Evolutionary conservation across 37 sponge, comb jelly and placozoan species (phyloP).

Genomic region (Eunapius fragilis): DNA sequence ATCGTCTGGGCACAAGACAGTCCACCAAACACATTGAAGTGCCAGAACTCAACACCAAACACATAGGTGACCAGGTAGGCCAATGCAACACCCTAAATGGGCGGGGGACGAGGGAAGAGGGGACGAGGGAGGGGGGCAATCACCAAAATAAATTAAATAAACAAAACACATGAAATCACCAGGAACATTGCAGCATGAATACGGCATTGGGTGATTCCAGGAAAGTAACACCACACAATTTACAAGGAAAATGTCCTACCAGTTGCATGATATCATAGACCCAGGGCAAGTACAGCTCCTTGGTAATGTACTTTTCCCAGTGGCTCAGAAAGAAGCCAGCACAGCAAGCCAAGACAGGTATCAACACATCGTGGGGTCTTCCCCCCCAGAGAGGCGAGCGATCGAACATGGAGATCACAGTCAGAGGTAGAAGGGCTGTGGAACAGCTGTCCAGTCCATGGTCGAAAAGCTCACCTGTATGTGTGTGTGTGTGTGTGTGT

Average conservation of each 20-base stretch:
- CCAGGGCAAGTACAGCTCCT: slow-evolving; percentile 94
- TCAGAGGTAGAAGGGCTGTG: slow-evolving; percentile 59
- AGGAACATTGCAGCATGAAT: not conserved
- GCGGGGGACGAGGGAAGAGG: not conserved
- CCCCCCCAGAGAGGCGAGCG: slow-evolving; percentile 57
- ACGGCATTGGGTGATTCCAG: not conserved
- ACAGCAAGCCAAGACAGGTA: slow-evolving; percentile 33
- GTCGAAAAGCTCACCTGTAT: slow-evolving; percentile 89
- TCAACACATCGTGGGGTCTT: slow-evolving; percentile 13
- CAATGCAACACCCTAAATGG: slow-evolving; percentile 44
- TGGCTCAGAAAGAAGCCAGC: slow-evolving; percentile 91
- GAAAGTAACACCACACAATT: not conserved
- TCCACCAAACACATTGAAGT: slow-evolving; percentile 48
- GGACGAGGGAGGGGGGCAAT: not conserved
- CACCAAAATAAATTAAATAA: not conserved
- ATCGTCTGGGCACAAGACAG: slow-evolving; percentile 14
- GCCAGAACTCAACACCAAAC: slow-evolving; percentile 71
- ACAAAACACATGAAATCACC: too few species aligned
- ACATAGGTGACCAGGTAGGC: slow-evolving; percentile 65
- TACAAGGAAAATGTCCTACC: slow-evolving; percentile 40
- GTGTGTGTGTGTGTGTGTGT: not conserved
- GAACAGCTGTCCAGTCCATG: slow-evolving; percentile 89
- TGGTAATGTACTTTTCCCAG: slow-evolving; percentile 99
- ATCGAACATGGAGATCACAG: slow-evolving; percentile 64
- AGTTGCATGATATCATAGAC: slow-evolving; percentile 84